phyloP scores from a whole-genome alignment of 2,113 vertebrate species.

The Equus przewalskii region DNA sequence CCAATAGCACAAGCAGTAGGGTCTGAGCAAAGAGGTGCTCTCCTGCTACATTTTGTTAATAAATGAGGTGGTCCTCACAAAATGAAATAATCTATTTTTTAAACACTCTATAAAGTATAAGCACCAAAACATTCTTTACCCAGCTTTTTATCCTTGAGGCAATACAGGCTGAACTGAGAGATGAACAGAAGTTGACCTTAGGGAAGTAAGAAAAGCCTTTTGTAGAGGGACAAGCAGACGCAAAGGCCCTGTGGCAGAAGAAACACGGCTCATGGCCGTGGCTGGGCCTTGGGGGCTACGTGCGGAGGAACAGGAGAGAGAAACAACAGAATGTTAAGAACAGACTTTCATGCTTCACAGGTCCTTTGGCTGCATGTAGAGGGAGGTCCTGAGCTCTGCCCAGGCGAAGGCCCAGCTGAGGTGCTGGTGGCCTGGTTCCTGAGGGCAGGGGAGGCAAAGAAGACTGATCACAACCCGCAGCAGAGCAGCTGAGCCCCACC shows the following conservation, averaged over 20 bases:
- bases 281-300: background rate
- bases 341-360: background rate
- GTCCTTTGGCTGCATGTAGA: background rate
- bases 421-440: accelerated
- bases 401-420: background rate
- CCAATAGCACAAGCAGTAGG: background rate
- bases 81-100: background rate
- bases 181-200: background rate
- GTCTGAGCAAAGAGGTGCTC: background rate
- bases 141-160: background rate
- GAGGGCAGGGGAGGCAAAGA: background rate
- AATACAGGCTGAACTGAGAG: background rate
- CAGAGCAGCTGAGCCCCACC: background rate
- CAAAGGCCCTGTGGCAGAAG: background rate
- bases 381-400: background rate
- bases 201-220: background rate
- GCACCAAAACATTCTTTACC: no score
- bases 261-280: background rate
- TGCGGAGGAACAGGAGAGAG: background rate
- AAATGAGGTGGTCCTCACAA: background rate
- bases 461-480: background rate
- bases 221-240: accelerated
- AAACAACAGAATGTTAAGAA: no score
- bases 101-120: accelerated
- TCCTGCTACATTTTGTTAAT: accelerated